phyloP scores from a whole-genome alignment of 2,888 invertebrate species.

The Ochlodes sylvanus region DNA sequence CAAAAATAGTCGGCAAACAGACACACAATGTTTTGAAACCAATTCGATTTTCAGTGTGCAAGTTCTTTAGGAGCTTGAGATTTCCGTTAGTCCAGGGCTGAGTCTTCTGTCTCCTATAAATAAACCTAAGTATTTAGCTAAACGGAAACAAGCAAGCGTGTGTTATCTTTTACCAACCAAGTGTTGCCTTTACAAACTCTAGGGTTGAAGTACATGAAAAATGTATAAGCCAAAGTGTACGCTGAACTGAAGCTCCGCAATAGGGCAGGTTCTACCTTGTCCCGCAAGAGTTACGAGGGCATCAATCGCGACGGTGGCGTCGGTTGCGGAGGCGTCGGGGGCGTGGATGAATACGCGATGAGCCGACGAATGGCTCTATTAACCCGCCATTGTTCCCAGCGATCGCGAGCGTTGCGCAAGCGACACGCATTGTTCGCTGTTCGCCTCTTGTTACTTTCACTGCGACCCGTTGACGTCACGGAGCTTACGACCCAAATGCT shows the following conservation, averaged over 20 bases:
- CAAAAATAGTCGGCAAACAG: no score
- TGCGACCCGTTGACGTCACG: conserved; percentile 70
- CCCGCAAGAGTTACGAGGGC: conserved; percentile 60
- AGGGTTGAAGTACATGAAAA: not conserved
- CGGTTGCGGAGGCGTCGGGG: conserved; percentile 76
- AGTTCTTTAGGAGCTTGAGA: no score
- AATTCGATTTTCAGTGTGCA: no score
- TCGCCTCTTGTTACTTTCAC: conserved; percentile 76
- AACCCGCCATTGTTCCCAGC: conserved; percentile 77
- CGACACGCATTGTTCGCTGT: conserved; percentile 80
- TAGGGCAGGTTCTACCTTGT: conserved; percentile 42
- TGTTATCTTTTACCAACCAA: no score
- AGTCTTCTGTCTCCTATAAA: no score
- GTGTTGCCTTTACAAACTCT: no score
- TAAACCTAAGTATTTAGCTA: no score
- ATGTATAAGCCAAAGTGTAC: not conserved
- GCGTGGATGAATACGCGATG: conserved; percentile 85
- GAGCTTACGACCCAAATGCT: conserved; percentile 70
- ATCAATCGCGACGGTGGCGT: conserved; percentile 70
- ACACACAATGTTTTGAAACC: no score
- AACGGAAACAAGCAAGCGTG: no score
- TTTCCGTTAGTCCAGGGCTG: no score
- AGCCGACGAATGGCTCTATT: conserved; percentile 83
- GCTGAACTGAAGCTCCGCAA: conserved; percentile 15
- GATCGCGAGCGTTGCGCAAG: conserved; percentile 79